Percentiles rank a stretch among this genome's conserved stretches.
Conservation (phyloP, 2,888 invertebrate species). For the Stenurella melanura region DNA sequence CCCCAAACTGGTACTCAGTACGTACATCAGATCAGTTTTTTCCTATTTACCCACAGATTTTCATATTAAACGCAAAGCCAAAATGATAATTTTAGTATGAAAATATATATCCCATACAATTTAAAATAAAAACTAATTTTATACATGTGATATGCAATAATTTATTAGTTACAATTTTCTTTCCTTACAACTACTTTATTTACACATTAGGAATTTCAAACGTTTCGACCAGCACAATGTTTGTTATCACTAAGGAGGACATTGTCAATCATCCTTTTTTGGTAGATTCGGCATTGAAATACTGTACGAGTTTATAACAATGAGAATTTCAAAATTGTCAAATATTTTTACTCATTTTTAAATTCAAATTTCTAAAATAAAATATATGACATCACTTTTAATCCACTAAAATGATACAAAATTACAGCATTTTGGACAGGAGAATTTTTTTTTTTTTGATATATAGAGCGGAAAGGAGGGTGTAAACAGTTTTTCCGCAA, state of each 20-base stretch:
- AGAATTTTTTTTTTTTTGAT: too few species aligned
- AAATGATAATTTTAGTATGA: slow-evolving; percentile 36
- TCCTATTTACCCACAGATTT: slow-evolving; percentile 69
- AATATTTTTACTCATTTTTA: too few species aligned
- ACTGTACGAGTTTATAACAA: too few species aligned
- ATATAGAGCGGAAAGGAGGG: too few species aligned
- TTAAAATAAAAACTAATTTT: slow-evolving; percentile 33
- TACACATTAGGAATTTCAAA: slow-evolving; percentile 30
- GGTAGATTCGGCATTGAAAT: too few species aligned
- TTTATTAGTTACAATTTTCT: slow-evolving; percentile 41
- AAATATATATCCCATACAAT: slow-evolving; percentile 41
- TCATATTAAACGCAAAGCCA: slow-evolving; percentile 44
- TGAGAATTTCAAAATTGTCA: too few species aligned
- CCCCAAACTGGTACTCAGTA: slow-evolving; percentile 73
- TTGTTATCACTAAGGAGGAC: neutral
- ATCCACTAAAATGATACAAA: too few species aligned
- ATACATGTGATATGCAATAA: slow-evolving; percentile 52
- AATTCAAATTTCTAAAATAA: too few species aligned
- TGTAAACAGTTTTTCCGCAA: too few species aligned
- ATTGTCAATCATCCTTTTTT: neutral
- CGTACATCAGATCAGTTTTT: slow-evolving; percentile 72
- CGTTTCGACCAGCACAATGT: slow-evolving; percentile 31
- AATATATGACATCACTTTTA: too few species aligned
- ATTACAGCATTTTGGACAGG: too few species aligned
- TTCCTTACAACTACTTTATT: slow-evolving; percentile 39